Evolutionary conservation across 1,140 invertebrate species (phyloP).

Genomic region (Dreissena polymorpha): DNA sequence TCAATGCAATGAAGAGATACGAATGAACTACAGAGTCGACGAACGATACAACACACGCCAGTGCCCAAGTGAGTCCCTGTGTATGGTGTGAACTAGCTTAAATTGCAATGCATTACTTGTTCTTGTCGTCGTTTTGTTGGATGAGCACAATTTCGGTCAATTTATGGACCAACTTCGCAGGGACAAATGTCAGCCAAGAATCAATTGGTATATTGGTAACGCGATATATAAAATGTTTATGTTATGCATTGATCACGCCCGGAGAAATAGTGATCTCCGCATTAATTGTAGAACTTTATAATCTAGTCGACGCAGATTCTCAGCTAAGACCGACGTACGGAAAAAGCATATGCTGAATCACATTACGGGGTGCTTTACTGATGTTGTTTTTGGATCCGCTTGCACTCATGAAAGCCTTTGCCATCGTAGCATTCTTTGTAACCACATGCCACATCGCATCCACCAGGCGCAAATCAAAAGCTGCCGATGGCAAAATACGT

Average conservation of each 20-base stretch:
- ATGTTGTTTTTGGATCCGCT: constrained; percentile 75
- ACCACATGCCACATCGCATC: constrained; percentile 80
- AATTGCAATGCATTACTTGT: constrained; percentile 81
- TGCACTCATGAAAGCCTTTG: too few species aligned
- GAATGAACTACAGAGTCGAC: constrained; percentile 49
- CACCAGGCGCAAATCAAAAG: constrained; percentile 49
- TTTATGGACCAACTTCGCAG: constrained; percentile 83
- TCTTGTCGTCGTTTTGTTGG: constrained; percentile 82
- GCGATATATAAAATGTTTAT: constrained; percentile 81
- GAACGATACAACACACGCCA: constrained; percentile 69
- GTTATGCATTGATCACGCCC: constrained; percentile 76
- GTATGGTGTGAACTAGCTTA: constrained; percentile 71
- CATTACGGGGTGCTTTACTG: constrained; percentile 60
- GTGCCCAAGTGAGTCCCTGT: constrained; percentile 74
- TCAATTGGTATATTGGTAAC: constrained; percentile 50
- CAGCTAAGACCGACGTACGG: too few species aligned
- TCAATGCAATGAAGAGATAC: constrained; percentile 65
- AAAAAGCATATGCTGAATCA: too few species aligned
- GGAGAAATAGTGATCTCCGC: constrained; percentile 78
- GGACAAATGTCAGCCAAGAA: constrained; percentile 50
- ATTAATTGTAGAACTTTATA: constrained; percentile 79
- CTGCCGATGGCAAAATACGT: constrained; percentile 32
- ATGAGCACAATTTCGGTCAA: constrained; percentile 83
- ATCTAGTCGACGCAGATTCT: neutral
- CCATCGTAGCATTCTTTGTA: constrained; percentile 71